A percentile compares a stretch with the other conserved stretches of the same genome.
These are phyloP conservation scores for Ascidia mentula DNA, from an alignment of 23 tunicate genomes.

Conservation along the genomic window DNA sequence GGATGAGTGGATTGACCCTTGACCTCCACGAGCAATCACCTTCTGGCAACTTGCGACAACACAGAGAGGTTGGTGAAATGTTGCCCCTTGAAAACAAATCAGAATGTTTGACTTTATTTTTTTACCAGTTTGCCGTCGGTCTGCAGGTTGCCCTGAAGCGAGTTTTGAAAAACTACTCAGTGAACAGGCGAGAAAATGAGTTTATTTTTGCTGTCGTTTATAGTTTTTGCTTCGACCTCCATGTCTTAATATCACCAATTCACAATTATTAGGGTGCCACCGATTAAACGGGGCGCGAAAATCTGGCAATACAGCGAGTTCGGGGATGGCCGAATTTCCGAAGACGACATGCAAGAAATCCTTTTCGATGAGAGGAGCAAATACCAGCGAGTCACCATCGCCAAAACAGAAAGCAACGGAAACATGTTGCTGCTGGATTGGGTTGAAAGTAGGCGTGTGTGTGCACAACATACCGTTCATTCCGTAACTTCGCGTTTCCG, in stretches of 20 bases:
- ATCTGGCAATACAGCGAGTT: not conserved
- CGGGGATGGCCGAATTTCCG: not conserved
- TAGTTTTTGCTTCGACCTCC: too few species aligned
- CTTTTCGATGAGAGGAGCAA: not conserved
- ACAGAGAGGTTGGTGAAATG: not conserved
- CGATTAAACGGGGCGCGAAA: not conserved
- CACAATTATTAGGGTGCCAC: not conserved
- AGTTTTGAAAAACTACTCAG: not conserved
- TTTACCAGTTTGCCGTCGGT: not conserved
- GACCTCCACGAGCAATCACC: not conserved
- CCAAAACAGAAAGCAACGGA: not conserved
- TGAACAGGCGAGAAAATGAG: not conserved
- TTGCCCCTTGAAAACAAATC: not conserved
- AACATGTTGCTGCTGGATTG: not conserved
- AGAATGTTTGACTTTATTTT: not conserved
- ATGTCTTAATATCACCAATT: too few species aligned
- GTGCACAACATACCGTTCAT: too few species aligned
- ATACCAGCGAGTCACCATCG: constrained; percentile 1
- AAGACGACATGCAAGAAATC: not conserved
- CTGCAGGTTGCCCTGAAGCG: not conserved
- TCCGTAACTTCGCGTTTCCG: too few species aligned
- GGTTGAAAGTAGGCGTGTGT: constrained; percentile 1
- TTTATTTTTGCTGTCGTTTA: too few species aligned
- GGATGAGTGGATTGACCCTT: not conserved
- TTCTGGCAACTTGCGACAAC: not conserved